Evolutionary conservation across 64 coral and sea anemone species (phyloP).

Genomic region (Porites australiensis): DNA sequence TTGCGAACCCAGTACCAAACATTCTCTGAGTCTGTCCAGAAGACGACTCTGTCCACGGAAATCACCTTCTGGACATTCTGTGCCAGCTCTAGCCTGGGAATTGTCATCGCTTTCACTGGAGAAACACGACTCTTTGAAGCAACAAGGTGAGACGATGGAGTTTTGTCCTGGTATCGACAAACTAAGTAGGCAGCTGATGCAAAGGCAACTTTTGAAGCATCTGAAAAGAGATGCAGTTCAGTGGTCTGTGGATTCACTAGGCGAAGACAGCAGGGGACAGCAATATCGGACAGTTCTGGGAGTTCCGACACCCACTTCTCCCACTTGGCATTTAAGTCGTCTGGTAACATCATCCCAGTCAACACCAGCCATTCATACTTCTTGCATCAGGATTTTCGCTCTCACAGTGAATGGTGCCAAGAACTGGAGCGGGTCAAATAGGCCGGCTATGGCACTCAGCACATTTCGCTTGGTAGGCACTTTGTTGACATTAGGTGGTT

Average conservation of each 20-base stretch:
- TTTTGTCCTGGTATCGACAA: constrained; percentile 16
- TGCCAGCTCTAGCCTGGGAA: constrained; percentile 58
- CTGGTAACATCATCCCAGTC: constrained; percentile 41
- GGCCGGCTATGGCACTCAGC: constrained; percentile 30
- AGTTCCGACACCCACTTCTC: constrained; percentile 54
- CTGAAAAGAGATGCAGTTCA: constrained; percentile 53
- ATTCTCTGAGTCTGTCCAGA: constrained; percentile 57
- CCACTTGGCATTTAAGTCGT: constrained; percentile 11
- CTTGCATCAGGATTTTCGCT: constrained; percentile 43
- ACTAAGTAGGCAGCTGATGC: constrained; percentile 61
- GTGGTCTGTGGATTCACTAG: constrained; percentile 29
- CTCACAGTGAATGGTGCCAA: constrained; percentile 48
- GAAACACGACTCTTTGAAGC: constrained; percentile 57
- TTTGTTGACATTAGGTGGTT: constrained; percentile 8
- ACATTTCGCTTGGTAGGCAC: constrained; percentile 15
- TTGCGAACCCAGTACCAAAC: constrained; percentile 58
- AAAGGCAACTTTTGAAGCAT: constrained; percentile 68
- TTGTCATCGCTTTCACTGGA: constrained; percentile 43
- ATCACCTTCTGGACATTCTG: constrained; percentile 38
- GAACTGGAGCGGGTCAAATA: constrained; percentile 60
- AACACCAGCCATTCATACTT: constrained; percentile 46
- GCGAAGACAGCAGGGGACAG: constrained; percentile 64
- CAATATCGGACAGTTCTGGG: constrained; percentile 47
- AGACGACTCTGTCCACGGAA: constrained; percentile 16
- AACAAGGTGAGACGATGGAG: constrained; percentile 9